Evolutionary conservation across 2,888 invertebrate genomes (phyloP).

Genomic region (Charanyca ferruginea): DNA sequence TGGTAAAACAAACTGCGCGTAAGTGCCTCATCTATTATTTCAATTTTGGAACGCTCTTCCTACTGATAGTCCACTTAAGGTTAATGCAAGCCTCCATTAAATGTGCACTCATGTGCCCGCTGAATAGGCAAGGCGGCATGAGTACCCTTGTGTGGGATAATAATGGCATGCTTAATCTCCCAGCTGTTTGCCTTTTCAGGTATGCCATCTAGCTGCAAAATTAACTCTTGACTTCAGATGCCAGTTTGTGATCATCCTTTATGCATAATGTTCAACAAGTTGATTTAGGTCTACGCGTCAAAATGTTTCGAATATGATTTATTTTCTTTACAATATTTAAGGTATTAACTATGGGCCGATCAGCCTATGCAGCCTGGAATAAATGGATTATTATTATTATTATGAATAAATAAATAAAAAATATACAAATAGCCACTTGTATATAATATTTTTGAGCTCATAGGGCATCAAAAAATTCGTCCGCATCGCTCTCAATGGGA

Average conservation of each 20-base stretch:
- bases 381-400: too few relatives aligned
- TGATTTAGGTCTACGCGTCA: neutral
- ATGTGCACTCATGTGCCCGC: slow-evolving; percentile 39
- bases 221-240: slow-evolving; percentile 27
- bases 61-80: slow-evolving; percentile 12
- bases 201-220: slow-evolving; percentile 23
- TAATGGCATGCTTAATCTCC: slow-evolving; percentile 52
- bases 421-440: too few relatives aligned
- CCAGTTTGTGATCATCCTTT: neutral
- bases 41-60: slow-evolving; percentile 8
- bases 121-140: slow-evolving; percentile 42
- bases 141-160: slow-evolving; percentile 34
- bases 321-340: too few relatives aligned
- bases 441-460: too few relatives aligned
- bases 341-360: too few relatives aligned
- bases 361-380: too few relatives aligned
- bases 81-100: slow-evolving; percentile 32
- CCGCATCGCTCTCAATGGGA: too few relatives aligned
- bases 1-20: neutral
- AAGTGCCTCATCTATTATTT: slow-evolving; percentile 19
- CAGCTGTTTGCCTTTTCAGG: slow-evolving; percentile 36
- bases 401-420: too few relatives aligned
- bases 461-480: too few relatives aligned
- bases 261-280: neutral
- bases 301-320: too few relatives aligned